Evolutionary conservation across 2,797 vertebrate species (phyloP), one percentile per base, ranked within the genome.

Genomic region (Selene dorsalis): DNA sequence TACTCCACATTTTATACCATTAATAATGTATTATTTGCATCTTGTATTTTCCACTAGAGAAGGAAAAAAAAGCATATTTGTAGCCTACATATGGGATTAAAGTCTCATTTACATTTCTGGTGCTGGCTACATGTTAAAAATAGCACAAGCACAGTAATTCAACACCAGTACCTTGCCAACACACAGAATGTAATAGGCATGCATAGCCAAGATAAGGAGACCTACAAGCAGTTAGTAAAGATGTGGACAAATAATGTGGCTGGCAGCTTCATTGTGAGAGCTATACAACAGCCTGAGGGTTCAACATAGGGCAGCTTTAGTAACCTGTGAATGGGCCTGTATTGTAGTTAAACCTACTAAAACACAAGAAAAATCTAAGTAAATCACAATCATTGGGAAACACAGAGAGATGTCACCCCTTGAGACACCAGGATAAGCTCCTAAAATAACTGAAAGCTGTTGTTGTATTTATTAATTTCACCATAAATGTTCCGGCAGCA

Each of bases 241-340:
- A 59, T 39, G n/a, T 61, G 35, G 16, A 48, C 52, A 57, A 35
- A 76, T 32, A 62, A 61, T 59, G 16, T 48, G 24, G 38, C 52
- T 67, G 77, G 59, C 52, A 78, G 69, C 57, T 66, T 74, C 26
- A 77, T 18, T 56, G 39, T 47, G 7, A 30, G 16, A 30, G 72
- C 68, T 26, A 59, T n/a, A 45, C 13, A 68, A 64, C 52, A 56
- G n/a, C 60, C 56, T 41, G 22, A 48, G 48, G 55, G 32, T 58
- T 70, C 26, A 70, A 45, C n/a, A 14, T 56, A 35, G 52, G 26
- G 32, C 12, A 57, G 60, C 7, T 69, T 64, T 59, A 18, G 56
- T 47, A 61, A 53, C n/a, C 47, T 26, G 50, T 63, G 53, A 67
- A 73, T 58, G 17, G 65, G 38, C 70, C 24, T 32, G 35, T 7